phyloP scores from a whole-genome alignment of 2,888 invertebrate species.

The Ephialtes manifestator region DNA sequence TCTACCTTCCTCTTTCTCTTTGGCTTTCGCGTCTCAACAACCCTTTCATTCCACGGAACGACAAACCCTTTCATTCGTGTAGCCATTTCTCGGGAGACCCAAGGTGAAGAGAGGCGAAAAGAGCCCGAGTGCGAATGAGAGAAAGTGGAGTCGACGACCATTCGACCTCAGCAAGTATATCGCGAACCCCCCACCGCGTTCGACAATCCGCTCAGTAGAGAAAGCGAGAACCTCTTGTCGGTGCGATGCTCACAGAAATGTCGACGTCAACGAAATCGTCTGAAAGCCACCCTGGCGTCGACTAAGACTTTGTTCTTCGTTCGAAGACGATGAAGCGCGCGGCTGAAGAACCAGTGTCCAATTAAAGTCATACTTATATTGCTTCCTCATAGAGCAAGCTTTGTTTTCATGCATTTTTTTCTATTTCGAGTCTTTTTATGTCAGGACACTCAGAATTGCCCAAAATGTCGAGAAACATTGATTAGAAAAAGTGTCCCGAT shows the following conservation, averaged over 20 bases:
- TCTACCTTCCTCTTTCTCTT: conserved; percentile 52
- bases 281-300: neutral
- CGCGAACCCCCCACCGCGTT: conserved; percentile 4
- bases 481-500: too few species aligned
- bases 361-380: neutral
- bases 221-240: conserved; percentile 46
- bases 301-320: neutral
- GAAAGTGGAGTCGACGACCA: conserved; percentile 50
- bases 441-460: too few species aligned
- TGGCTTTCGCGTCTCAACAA: conserved; percentile 71
- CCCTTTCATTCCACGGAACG: conserved; percentile 78
- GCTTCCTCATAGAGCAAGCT: too few species aligned
- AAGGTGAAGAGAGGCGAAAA: conserved; percentile 34
- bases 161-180: conserved; percentile 52
- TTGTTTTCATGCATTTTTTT: neutral
- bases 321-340: neutral
- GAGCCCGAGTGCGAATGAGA: conserved; percentile 32
- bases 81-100: conserved; percentile 73
- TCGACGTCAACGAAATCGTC: conserved; percentile 19
- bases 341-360: neutral
- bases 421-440: too few species aligned
- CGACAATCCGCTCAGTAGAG: conserved; percentile 34
- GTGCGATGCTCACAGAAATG: conserved; percentile 34
- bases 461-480: too few species aligned
- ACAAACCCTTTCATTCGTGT: conserved; percentile 76